Base-by-base conservation (phyloP, 1,140 invertebrate species). In the Eupristina koningsbergeri region DNA sequence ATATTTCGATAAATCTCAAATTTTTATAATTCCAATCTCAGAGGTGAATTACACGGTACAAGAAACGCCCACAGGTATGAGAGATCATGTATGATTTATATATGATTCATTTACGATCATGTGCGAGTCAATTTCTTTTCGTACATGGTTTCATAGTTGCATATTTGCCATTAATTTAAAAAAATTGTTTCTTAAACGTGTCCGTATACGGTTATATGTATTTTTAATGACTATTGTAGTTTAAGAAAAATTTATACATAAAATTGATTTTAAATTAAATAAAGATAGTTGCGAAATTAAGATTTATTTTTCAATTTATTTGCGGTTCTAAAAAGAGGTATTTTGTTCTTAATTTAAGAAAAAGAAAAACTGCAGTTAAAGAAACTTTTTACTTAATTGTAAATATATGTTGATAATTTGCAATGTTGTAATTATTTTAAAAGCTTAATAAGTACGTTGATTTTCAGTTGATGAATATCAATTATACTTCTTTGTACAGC, bases 1-100 rank as follows among this genome's bases (percentile, higher is more conserved):
- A 41, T 71, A 71, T 41, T 71, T 71, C 36, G 8, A 41, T 41
- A 71, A 71, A 71, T 41, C 67, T 71, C 22, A 17, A 41, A 71
- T 39, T 41, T 71, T 71, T 71, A 41, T n/a, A 71, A 31, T 41
- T 41, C 9, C 8, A 41, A 41, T 19, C 39, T 41, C 22, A 11
- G 7, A 71, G 11, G 67, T 41, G 67, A 41, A 71, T 71, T n/a
- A 41, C 39, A 71, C 11, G 67, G 22, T 41, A 41, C 36, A 71
- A n/a, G 67, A 71, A 71, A 41, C 29, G 67, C 36, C 8, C 9
- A 41, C 19, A 71, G 39, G 8, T 41, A 71, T 36, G 31, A 67
- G 15, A 22, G 11, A 36, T 67, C 64, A 67, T 36, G 8, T 15
- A 67, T 67, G 64, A 67, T 67, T 67, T 67, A 36, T 64, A 64